Evolutionary conservation across 2,888 invertebrate genomes (phyloP).

Genomic region (Julus scandinavius): DNA sequence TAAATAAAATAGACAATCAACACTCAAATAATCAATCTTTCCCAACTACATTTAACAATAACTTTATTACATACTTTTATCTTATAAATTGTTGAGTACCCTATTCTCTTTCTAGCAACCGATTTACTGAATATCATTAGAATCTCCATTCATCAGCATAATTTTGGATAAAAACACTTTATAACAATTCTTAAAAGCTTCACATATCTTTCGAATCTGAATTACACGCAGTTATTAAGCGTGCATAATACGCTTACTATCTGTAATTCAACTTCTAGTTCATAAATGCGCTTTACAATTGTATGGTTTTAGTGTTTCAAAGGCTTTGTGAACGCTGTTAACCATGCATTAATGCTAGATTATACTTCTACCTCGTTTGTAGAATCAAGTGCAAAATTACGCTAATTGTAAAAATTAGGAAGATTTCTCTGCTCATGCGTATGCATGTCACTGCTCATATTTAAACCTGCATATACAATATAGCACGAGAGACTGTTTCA

Average conservation of each 20-base stretch:
- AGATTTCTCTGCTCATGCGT: slow-evolving; percentile 19
- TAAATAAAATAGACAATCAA: too few relatives aligned
- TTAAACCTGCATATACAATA: background rate
- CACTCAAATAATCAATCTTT: too few relatives aligned
- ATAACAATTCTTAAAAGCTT: background rate
- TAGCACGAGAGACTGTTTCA: background rate
- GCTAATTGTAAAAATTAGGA: background rate
- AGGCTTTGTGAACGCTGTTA: background rate
- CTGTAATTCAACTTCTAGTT: background rate
- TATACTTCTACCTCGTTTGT: background rate
- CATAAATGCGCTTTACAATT: background rate
- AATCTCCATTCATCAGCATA: too few relatives aligned
- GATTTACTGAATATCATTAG: too few relatives aligned
- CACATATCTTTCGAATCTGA: background rate
- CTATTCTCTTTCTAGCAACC: too few relatives aligned
- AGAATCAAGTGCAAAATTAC: background rate
- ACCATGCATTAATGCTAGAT: background rate
- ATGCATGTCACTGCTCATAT: slow-evolving; percentile 5
- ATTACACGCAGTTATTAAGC: background rate
- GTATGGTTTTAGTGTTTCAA: background rate
- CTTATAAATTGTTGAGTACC: too few relatives aligned
- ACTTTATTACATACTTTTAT: too few relatives aligned
- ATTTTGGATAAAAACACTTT: background rate
- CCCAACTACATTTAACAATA: too few relatives aligned
- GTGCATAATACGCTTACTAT: background rate